phyloP scores from a whole-genome alignment of 2,113 vertebrate species.

The Cebidichthys violaceus region DNA sequence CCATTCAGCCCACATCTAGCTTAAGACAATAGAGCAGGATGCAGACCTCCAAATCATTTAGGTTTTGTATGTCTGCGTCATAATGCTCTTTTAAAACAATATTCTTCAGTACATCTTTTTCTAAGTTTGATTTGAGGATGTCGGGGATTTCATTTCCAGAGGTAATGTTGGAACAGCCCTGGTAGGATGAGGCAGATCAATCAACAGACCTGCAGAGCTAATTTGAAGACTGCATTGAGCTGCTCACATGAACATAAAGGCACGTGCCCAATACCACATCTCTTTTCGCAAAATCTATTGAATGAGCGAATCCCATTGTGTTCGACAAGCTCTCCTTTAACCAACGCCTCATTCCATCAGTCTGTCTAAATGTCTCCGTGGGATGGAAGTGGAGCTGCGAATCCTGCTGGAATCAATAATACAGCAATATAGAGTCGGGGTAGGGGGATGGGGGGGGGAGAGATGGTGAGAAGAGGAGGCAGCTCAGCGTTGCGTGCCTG shows the following conservation, averaged over 20 bases:
- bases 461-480: slow-evolving; percentile 23
- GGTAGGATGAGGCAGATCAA: not conserved
- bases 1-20: not conserved
- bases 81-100: not conserved
- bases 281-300: not conserved
- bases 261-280: not conserved
- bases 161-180: not conserved
- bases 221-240: not conserved
- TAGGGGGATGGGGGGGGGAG: slow-evolving; percentile 35
- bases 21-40: slow-evolving; percentile 4
- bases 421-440: slow-evolving; percentile 59
- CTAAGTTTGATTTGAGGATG: not conserved
- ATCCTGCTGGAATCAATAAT: slow-evolving; percentile 74
- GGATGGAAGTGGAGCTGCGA: slow-evolving; percentile 67
- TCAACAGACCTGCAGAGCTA: not conserved
- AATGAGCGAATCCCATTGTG: slow-evolving; percentile 19
- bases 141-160: not conserved
- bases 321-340: slow-evolving; percentile 30
- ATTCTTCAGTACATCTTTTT: not conserved
- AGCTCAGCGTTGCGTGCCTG: slow-evolving; percentile 52
- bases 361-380: slow-evolving; percentile 60
- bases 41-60: not conserved
- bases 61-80: not conserved
- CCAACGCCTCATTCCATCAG: slow-evolving; percentile 40
- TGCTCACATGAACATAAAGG: not conserved